Percentiles rank a stretch among this genome's conserved stretches.
Conservation (phyloP, 2,113 vertebrate genomes). For the Apus apus region DNA sequence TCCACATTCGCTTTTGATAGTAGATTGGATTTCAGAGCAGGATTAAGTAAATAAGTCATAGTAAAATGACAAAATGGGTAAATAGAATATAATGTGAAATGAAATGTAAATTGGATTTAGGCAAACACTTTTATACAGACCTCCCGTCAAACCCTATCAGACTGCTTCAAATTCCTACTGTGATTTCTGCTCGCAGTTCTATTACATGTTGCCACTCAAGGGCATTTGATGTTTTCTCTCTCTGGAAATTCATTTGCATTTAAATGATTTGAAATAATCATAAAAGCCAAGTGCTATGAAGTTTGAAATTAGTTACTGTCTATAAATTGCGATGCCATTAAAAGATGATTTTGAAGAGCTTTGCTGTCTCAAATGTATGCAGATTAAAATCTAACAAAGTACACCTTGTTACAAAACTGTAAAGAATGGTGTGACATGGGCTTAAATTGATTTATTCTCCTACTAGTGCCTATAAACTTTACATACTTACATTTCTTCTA, state of each 20-base stretch:
- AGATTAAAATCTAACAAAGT: slow-evolving; percentile 88
- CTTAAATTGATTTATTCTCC: slow-evolving; percentile 81
- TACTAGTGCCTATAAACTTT: slow-evolving; percentile 73
- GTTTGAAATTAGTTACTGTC: slow-evolving; percentile 92
- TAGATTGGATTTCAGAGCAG: slow-evolving; percentile 72
- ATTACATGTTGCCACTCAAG: slow-evolving; percentile 86
- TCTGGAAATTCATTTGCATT: slow-evolving; percentile 90
- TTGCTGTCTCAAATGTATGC: slow-evolving; percentile 82
- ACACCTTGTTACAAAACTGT: slow-evolving; percentile 85
- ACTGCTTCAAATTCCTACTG: slow-evolving; percentile 74
- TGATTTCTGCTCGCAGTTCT: slow-evolving; percentile 73
- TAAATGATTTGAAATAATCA: slow-evolving; percentile 91
- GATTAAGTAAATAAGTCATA: slow-evolving; percentile 83
- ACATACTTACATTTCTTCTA: slow-evolving; percentile 69
- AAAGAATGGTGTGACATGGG: slow-evolving; percentile 77
- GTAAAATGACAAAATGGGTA: slow-evolving; percentile 81
- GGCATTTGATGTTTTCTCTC: slow-evolving; percentile 87
- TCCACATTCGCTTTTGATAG: slow-evolving; percentile 49
- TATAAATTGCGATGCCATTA: slow-evolving; percentile 87
- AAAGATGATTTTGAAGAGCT: slow-evolving; percentile 86
- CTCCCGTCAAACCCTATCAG: slow-evolving; percentile 77
- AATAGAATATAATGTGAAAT: slow-evolving; percentile 81
- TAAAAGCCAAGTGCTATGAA: slow-evolving; percentile 91
- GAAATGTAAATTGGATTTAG: slow-evolving; percentile 85
- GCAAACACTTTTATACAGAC: slow-evolving; percentile 77